Evolutionary conservation across 2,888 invertebrate species (phyloP).

Genomic region (Myopa testacea): DNA sequence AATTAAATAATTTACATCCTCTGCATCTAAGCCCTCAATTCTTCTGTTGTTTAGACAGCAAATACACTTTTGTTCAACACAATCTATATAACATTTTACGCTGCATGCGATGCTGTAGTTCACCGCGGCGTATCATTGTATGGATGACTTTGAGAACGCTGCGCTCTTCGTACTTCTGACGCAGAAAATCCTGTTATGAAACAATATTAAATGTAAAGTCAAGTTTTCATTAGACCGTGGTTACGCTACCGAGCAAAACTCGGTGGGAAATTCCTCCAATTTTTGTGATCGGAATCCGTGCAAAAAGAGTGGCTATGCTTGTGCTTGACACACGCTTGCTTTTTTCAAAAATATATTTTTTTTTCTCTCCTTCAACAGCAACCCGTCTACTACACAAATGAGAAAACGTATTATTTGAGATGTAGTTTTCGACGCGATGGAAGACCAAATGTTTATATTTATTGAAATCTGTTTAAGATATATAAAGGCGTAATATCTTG

Average conservation of each 20-base stretch:
- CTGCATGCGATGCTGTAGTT: slow-evolving; percentile 95
- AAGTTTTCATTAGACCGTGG: too few relatives aligned
- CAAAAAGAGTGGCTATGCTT: too few relatives aligned
- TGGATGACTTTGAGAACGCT: slow-evolving; percentile 91
- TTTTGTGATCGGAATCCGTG: too few relatives aligned
- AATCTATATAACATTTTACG: slow-evolving; percentile 96
- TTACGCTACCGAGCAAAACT: too few relatives aligned
- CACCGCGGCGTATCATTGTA: slow-evolving; percentile 94
- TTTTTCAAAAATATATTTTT: background rate
- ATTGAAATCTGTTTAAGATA: too few relatives aligned
- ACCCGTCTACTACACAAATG: too few relatives aligned
- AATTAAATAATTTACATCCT: background rate
- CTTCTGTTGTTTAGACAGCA: background rate
- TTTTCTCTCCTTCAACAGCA: background rate
- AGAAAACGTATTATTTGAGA: too few relatives aligned
- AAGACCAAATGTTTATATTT: too few relatives aligned
- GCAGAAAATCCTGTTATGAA: slow-evolving; percentile 74
- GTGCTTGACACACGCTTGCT: too few relatives aligned
- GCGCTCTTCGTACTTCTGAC: slow-evolving; percentile 88
- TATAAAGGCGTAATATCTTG: too few relatives aligned
- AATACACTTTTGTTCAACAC: slow-evolving; percentile 71
- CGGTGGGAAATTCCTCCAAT: too few relatives aligned
- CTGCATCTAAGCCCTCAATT: background rate
- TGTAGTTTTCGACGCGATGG: too few relatives aligned
- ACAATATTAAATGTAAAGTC: slow-evolving; percentile 20